These are phyloP conservation scores for Vanessa tameamea DNA, from an alignment of 1,140 invertebrate genomes.

Conservation along the genomic window DNA sequence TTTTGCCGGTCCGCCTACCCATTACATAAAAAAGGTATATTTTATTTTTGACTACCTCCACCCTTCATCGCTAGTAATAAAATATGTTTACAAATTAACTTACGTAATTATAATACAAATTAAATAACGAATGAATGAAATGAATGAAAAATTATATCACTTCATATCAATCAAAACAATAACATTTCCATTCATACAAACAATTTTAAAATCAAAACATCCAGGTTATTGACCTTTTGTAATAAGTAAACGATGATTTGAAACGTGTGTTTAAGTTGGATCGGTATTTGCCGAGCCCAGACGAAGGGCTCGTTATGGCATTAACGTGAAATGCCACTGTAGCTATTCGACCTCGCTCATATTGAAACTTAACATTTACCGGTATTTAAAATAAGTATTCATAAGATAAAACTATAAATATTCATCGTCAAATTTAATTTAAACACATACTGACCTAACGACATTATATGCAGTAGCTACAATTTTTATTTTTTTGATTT, in stretches of 20 bases:
- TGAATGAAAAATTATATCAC: too few species aligned
- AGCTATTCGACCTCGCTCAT: slow-evolving; percentile 21
- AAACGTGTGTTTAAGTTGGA: slow-evolving; percentile 10
- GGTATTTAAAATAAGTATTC: slow-evolving; percentile 3
- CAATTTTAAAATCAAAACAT: not conserved
- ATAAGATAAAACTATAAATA: slow-evolving; percentile 4
- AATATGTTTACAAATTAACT: too few species aligned
- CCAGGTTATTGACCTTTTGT: slow-evolving; percentile 8
- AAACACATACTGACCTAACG: not conserved
- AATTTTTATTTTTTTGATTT: too few species aligned
- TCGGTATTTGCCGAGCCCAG: slow-evolving; percentile 26
- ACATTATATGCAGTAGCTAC: too few species aligned
- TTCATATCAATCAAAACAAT: not conserved
- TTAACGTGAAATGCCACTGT: slow-evolving; percentile 36
- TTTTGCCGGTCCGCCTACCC: too few species aligned
- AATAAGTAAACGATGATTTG: slow-evolving; percentile 17
- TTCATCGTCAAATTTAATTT: not conserved
- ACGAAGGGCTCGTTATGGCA: slow-evolving; percentile 17
- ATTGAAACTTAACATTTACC: slow-evolving; percentile 1
- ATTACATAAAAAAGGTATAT: too few species aligned
- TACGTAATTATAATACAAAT: too few species aligned
- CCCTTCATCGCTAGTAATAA: too few species aligned
- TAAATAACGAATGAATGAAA: too few species aligned
- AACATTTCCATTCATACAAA: not conserved
- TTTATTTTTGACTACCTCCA: too few species aligned